These are phyloP conservation scores for Oreochromis tanganicae DNA, from an alignment of 2,113 vertebrate genomes.

Conservation along the genomic window DNA sequence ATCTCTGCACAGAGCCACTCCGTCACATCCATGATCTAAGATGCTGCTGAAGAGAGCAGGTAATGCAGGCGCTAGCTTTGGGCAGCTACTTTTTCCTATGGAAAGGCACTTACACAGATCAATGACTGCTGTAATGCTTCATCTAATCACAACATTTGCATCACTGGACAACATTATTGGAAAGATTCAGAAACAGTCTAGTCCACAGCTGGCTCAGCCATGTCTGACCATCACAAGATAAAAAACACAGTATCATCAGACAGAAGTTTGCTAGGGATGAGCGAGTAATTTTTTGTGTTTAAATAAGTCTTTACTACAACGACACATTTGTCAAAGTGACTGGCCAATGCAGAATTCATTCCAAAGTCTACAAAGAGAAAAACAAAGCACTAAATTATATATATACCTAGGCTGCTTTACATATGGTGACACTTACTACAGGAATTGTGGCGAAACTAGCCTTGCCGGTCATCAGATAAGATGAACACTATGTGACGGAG, in stretches of 20 bases:
- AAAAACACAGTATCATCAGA: neutral
- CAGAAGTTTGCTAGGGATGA: neutral
- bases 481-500: neutral
- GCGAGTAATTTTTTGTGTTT: neutral
- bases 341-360: neutral
- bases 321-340: neutral
- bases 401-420: neutral
- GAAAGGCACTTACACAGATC: constrained; percentile 72
- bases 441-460: neutral
- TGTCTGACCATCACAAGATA: neutral
- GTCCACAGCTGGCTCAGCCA: neutral
- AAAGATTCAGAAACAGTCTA: constrained; percentile 5
- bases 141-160: constrained; percentile 29
- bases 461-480: neutral
- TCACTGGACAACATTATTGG: constrained; percentile 25
- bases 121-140: constrained; percentile 52
- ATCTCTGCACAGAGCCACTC: neutral
- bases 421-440: neutral
- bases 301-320: neutral
- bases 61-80: constrained; percentile 45
- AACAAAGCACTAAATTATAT: neutral
- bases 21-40: neutral
- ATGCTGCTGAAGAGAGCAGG: constrained; percentile 41
- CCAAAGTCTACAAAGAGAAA: neutral
- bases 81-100: constrained; percentile 42